These are phyloP conservation scores for Xestia sexstrigata DNA, from an alignment of 2,888 invertebrate genomes.

Conservation along the genomic window DNA sequence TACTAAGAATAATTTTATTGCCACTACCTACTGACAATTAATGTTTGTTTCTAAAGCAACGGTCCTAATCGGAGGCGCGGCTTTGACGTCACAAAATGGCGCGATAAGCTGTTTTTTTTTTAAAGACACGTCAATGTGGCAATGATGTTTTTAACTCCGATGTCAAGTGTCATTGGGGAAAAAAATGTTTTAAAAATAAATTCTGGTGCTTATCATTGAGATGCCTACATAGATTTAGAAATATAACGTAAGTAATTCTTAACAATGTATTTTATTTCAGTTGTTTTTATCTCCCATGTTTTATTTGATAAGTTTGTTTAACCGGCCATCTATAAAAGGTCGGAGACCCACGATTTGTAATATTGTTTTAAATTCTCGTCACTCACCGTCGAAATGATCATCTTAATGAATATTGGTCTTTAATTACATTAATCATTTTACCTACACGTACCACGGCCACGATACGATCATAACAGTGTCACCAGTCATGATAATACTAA, in stretches of 20 bases:
- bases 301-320: conserved; percentile 27
- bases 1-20: conserved; percentile 3
- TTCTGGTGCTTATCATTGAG: background rate
- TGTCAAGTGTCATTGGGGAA: conserved; percentile 32
- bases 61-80: conserved; percentile 75
- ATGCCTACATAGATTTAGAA: conserved; percentile 17
- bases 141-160: conserved; percentile 25
- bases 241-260: conserved; percentile 15
- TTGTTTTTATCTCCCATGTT: conserved; percentile 24
- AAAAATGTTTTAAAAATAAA: conserved; percentile 16
- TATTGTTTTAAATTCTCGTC: conserved; percentile 64
- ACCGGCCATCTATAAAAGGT: conserved; percentile 58
- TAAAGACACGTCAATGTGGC: conserved; percentile 4
- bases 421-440: conserved; percentile 48
- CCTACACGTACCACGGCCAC: conserved; percentile 51
- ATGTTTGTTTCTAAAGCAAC: conserved; percentile 55
- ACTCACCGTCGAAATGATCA: conserved; percentile 45
- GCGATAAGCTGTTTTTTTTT: conserved; percentile 55
- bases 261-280: background rate
- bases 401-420: conserved; percentile 40
- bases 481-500: conserved; percentile 5
- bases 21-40: conserved; percentile 24
- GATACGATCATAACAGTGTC: conserved; percentile 6
- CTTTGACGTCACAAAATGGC: conserved; percentile 71
- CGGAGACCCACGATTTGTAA: conserved; percentile 58